Evolutionary conservation across 2,797 vertebrate species (phyloP).

Genomic region (Cetoscarus ocellatus): DNA sequence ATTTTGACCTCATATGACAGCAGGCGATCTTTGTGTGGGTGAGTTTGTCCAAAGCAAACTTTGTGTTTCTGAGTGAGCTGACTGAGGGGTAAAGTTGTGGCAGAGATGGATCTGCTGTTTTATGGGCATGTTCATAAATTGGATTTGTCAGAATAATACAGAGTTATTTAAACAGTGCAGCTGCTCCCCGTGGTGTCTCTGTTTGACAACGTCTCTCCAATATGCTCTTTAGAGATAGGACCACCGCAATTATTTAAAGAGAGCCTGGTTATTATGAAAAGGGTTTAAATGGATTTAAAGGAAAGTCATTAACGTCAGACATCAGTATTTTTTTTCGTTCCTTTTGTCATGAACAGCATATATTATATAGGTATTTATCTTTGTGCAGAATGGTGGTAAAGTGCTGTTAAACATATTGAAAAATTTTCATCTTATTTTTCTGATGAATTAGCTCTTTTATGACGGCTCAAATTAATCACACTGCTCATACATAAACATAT

Average conservation of each 20-base stretch:
- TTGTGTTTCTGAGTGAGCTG: slow-evolving; percentile 39
- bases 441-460: slow-evolving; percentile 40
- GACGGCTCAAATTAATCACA: slow-evolving; percentile 37
- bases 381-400: slow-evolving; percentile 23
- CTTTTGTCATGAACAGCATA: slow-evolving; percentile 52
- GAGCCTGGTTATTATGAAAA: slow-evolving; percentile 54
- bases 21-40: slow-evolving; percentile 12
- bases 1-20: slow-evolving; percentile 28
- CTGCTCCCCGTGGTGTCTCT: slow-evolving; percentile 59
- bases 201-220: slow-evolving; percentile 64
- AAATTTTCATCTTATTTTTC: slow-evolving; percentile 34
- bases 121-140: slow-evolving; percentile 67
- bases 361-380: slow-evolving; percentile 46
- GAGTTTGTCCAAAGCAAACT: slow-evolving; percentile 18
- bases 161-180: slow-evolving; percentile 61
- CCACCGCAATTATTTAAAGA: slow-evolving; percentile 57
- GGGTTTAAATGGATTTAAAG: slow-evolving; percentile 69
- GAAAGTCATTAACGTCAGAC: slow-evolving; percentile 64
- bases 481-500: slow-evolving; percentile 34
- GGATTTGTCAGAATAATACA: slow-evolving; percentile 63
- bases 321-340: slow-evolving; percentile 50
- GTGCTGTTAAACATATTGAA: slow-evolving; percentile 29
- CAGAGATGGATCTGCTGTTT: slow-evolving; percentile 71
- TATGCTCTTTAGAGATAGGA: slow-evolving; percentile 71
- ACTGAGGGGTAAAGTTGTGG: slow-evolving; percentile 61